A percentile compares a stretch with the other conserved stretches of the same genome.
Evolutionary conservation across 2,797 vertebrate genomes (phyloP).

Genomic region (Crenichthys baileyi): DNA sequence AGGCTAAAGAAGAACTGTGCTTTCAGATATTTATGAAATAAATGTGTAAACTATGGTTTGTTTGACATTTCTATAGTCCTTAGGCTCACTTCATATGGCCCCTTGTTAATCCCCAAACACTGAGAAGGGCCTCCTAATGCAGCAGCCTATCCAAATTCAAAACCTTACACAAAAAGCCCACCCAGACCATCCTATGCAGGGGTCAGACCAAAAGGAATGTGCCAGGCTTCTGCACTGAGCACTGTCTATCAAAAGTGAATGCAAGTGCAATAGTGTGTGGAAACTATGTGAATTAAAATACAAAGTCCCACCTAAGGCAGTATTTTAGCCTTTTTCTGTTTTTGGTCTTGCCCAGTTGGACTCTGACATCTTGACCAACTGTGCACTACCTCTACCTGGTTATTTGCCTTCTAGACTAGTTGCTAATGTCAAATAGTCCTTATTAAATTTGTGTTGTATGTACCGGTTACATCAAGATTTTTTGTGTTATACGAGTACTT

Average conservation of each 20-base stretch:
- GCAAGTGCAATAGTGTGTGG: constrained; percentile 87
- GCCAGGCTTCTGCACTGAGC: constrained; percentile 76
- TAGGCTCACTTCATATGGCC: constrained; percentile 60
- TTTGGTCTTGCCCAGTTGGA: constrained; percentile 75
- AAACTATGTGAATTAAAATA: constrained; percentile 71
- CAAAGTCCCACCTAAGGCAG: constrained; percentile 61
- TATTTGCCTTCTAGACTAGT: constrained; percentile 81
- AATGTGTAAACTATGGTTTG: constrained; percentile 56
- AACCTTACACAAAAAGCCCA: constrained; percentile 40
- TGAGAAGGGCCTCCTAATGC: constrained; percentile 49
- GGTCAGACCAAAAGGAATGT: constrained; percentile 78
- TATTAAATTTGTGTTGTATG: constrained; percentile 86
- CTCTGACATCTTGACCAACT: constrained; percentile 86
- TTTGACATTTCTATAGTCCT: constrained; percentile 35
- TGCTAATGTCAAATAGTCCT: constrained; percentile 77
- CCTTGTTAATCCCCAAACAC: constrained; percentile 42
- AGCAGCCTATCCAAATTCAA: constrained; percentile 59
- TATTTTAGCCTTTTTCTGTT: constrained; percentile 70
- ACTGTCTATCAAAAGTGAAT: constrained; percentile 80
- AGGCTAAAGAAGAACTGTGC: constrained; percentile 65
- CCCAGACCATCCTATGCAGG: constrained; percentile 57
- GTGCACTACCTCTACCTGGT: constrained; percentile 93
- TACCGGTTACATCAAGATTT: constrained; percentile 94
- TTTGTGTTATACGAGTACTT: constrained; percentile 83
- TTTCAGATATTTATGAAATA: constrained; percentile 68